These are phyloP conservation scores for Thaumetopoea pityocampa DNA, from an alignment of 1,140 invertebrate genomes.

Conservation along the genomic window DNA sequence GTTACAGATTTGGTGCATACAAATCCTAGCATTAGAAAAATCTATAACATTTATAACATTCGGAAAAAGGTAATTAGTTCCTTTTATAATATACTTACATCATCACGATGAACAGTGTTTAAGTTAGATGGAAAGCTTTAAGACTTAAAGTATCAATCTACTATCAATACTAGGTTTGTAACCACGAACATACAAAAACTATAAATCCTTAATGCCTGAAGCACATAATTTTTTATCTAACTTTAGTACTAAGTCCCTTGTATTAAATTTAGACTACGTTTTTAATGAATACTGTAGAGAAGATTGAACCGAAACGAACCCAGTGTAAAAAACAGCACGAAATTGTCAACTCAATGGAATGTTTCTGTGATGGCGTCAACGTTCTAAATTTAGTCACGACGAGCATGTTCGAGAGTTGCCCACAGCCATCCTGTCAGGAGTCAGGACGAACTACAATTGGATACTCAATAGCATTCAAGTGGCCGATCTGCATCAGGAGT, in stretches of 20 bases:
- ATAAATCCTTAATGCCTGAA: too few species aligned
- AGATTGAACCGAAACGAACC: slow-evolving; percentile 12
- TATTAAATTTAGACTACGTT: too few species aligned
- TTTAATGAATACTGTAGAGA: not conserved
- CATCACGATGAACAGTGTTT: too few species aligned
- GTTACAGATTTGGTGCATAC: slow-evolving; percentile 23
- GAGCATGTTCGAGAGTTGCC: slow-evolving; percentile 37
- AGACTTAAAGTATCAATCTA: too few species aligned
- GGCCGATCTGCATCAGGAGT: slow-evolving; percentile 18
- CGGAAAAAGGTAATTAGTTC: slow-evolving; percentile 14
- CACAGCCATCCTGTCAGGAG: slow-evolving; percentile 43
- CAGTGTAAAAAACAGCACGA: slow-evolving; percentile 30
- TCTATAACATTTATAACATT: slow-evolving; percentile 27
- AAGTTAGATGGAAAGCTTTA: too few species aligned
- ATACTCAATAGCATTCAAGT: slow-evolving; percentile 24
- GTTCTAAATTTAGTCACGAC: slow-evolving; percentile 57
- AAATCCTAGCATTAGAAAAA: too few species aligned
- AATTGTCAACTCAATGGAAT: slow-evolving; percentile 51
- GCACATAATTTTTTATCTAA: too few species aligned
- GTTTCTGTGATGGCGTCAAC: slow-evolving; percentile 49
- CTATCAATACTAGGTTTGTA: too few species aligned
- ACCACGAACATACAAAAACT: too few species aligned
- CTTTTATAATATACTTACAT: not conserved
- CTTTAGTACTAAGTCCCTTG: too few species aligned
- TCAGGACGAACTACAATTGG: slow-evolving; percentile 33